Evolutionary conservation across 2,113 vertebrate genomes (phyloP).

Genomic region (Toxostoma redivivum): DNA sequence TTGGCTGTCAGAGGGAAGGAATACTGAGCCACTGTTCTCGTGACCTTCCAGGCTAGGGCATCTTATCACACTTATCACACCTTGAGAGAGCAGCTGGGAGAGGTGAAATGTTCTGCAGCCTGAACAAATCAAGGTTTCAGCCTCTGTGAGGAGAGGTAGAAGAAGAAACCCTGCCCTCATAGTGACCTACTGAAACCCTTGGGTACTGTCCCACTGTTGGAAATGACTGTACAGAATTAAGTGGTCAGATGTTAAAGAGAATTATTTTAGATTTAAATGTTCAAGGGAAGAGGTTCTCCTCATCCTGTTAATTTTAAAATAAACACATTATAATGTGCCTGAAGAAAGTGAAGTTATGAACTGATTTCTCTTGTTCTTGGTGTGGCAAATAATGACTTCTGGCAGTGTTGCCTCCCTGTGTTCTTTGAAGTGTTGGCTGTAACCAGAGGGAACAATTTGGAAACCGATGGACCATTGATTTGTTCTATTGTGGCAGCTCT

Average conservation of each 20-base stretch:
- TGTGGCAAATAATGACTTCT: not conserved
- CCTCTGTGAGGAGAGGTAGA: not conserved
- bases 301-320: not conserved
- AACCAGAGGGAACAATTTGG: not conserved
- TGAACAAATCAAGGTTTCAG: not conserved
- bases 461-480: not conserved
- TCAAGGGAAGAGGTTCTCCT: not conserved
- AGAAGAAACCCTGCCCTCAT: not conserved
- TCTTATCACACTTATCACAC: constrained; percentile 16
- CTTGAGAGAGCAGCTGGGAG: not conserved
- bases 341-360: not conserved
- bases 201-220: not conserved
- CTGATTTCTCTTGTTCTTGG: not conserved
- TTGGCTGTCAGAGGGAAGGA: not conserved
- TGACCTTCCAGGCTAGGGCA: constrained; percentile 26
- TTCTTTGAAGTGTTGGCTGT: constrained; percentile 5
- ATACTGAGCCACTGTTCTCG: not conserved
- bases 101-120: not conserved
- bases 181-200: not conserved
- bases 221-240: not conserved
- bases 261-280: not conserved
- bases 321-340: not conserved
- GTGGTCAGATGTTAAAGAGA: not conserved
- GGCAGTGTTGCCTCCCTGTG: accelerated
- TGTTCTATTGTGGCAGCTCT: not conserved